Conservation (phyloP, 2,888 invertebrate species). For the Gastrophysa polygoni region DNA sequence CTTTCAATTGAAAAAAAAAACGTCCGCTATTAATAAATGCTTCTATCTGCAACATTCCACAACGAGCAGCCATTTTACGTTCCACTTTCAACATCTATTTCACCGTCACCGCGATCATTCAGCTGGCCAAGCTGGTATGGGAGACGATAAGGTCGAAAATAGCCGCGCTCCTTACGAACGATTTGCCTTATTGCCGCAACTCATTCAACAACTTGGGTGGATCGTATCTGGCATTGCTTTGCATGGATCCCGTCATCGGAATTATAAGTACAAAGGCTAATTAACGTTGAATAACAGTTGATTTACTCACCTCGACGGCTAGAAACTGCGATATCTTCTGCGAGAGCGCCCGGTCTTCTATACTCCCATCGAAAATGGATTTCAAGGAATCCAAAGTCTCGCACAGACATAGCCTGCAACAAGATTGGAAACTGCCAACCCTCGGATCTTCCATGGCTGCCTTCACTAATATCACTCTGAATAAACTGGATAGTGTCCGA, state of each 20-base stretch:
- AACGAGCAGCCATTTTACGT: conserved; percentile 35
- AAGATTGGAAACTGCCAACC: conserved; percentile 49
- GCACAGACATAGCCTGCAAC: conserved; percentile 56
- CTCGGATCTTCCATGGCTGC: conserved; percentile 30
- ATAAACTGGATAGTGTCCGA: conserved; percentile 1
- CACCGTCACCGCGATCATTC: conserved; percentile 22
- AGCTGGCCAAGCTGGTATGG: conserved; percentile 29
- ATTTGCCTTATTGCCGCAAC: conserved; percentile 59
- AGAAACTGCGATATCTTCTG: conserved; percentile 70
- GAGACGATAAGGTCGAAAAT: conserved; percentile 67
- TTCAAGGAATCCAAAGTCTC: conserved; percentile 51
- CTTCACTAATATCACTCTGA: not conserved
- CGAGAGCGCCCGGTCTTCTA: conserved; percentile 58
- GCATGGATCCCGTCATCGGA: conserved; percentile 5
- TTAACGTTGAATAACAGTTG: conserved; percentile 20
- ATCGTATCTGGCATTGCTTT: conserved; percentile 23
- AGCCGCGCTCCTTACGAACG: conserved; percentile 61
- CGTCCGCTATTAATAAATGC: not conserved
- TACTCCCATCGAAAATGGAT: conserved; percentile 50
- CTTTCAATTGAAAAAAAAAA: not conserved
- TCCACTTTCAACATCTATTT: conserved; percentile 24
- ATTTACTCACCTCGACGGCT: conserved; percentile 68
- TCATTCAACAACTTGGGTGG: conserved; percentile 53
- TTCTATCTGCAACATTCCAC: not conserved
- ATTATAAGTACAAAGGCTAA: conserved; percentile 9